phyloP scores from a whole-genome alignment of 2,113 vertebrate species.

The Siphamia tubifer region DNA sequence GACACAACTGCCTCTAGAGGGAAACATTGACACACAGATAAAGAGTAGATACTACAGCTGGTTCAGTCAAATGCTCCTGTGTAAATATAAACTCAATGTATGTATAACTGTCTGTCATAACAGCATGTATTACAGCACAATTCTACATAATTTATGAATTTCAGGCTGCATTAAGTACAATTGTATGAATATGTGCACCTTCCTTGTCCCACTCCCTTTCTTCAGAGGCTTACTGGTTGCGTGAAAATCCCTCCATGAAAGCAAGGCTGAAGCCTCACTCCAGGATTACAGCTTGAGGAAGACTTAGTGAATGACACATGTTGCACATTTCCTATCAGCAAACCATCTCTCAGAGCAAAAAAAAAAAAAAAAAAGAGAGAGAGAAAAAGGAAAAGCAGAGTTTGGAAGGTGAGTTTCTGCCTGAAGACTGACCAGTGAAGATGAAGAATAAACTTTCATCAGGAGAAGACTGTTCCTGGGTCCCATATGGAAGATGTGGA shows the following conservation, averaged over 20 bases:
- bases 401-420: too few species aligned
- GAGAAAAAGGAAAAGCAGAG: not conserved
- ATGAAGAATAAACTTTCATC: slow-evolving; percentile 2
- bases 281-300: slow-evolving; percentile 84
- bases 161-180: not conserved
- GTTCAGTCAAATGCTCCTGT: not conserved
- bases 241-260: slow-evolving; percentile 82
- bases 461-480: slow-evolving; percentile 6
- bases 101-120: not conserved
- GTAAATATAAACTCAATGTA: not conserved
- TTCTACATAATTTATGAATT: not conserved
- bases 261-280: slow-evolving; percentile 68
- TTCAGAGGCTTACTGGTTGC: slow-evolving; percentile 61
- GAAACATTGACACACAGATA: slow-evolving; percentile 14
- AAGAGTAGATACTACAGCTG: not conserved
- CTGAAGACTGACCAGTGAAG: slow-evolving; percentile 11
- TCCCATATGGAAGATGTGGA: slow-evolving; percentile 8
- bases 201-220: slow-evolving; percentile 1
- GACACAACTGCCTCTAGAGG: slow-evolving; percentile 50
- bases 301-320: slow-evolving; percentile 84
- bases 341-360: not conserved
- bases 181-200: slow-evolving; percentile 1
- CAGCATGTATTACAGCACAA: not conserved
- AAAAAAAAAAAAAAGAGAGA: slow-evolving; percentile 11
- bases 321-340: slow-evolving; percentile 40